These are phyloP conservation scores for Hybognathus amarus DNA, from an alignment of 2,797 vertebrate genomes.

Conservation along the genomic window DNA sequence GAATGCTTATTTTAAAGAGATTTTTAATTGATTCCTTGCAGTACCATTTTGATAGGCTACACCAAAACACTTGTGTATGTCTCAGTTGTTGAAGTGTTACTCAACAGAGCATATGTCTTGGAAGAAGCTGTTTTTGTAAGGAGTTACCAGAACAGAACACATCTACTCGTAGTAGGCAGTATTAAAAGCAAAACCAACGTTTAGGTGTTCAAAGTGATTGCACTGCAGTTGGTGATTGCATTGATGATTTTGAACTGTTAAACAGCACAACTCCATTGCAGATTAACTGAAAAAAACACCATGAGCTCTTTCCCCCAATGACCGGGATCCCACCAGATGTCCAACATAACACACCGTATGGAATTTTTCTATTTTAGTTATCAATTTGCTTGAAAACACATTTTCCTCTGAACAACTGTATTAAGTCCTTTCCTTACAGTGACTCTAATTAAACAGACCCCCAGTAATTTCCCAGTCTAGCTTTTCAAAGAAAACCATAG, in stretches of 20 bases:
- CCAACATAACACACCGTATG: too few relatives aligned
- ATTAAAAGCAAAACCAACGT: slow-evolving; percentile 37
- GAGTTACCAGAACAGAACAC: slow-evolving; percentile 20
- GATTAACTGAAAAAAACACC: slow-evolving; percentile 30
- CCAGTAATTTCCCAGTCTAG: slow-evolving; percentile 18
- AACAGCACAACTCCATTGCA: slow-evolving; percentile 20
- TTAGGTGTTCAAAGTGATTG: slow-evolving; percentile 24
- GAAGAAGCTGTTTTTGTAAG: slow-evolving; percentile 27
- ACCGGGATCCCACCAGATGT: too few relatives aligned
- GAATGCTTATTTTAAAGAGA: slow-evolving; percentile 36
- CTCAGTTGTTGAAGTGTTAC: slow-evolving; percentile 22
- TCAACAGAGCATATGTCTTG: slow-evolving; percentile 38
- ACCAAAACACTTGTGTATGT: slow-evolving; percentile 41
- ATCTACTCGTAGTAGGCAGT: slow-evolving; percentile 32
- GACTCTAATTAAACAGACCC: slow-evolving; percentile 23
- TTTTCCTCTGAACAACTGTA: too few relatives aligned
- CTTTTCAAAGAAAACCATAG: slow-evolving; percentile 1
- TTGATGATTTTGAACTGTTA: slow-evolving; percentile 14
- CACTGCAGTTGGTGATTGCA: slow-evolving; percentile 20
- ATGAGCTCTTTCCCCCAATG: neutral
- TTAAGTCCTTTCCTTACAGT: slow-evolving; percentile 32
- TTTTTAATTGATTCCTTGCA: slow-evolving; percentile 49
- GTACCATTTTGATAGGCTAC: slow-evolving; percentile 18
- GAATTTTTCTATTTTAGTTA: too few relatives aligned
- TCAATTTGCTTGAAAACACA: too few relatives aligned